phyloP scores from a whole-genome alignment of 2,888 invertebrate species.

The Invenusta paracnida region DNA sequence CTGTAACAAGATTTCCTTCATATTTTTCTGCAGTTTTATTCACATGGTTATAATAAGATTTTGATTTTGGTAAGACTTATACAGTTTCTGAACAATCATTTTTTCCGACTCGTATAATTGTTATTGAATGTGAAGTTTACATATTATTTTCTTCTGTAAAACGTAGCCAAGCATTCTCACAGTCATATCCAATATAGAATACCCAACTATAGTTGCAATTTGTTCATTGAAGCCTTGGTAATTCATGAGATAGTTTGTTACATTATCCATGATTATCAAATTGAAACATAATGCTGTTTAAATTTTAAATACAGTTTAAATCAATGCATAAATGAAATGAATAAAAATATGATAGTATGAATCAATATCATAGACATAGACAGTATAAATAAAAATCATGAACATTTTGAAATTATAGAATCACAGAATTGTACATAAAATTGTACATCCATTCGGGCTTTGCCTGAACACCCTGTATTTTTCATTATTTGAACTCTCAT shows the following conservation, averaged over 20 bases:
- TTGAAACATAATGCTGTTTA: neutral
- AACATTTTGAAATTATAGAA: too few relatives aligned
- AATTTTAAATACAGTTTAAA: neutral
- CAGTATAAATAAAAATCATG: too few relatives aligned
- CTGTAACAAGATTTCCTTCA: neutral
- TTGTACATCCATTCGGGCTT: too few relatives aligned
- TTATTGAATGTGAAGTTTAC: neutral
- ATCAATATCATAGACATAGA: too few relatives aligned
- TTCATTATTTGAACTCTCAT: too few relatives aligned
- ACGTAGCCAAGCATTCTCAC: neutral
- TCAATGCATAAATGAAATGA: too few relatives aligned
- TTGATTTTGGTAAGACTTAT: conserved; percentile 1
- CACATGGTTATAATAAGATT: neutral
- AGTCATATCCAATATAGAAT: neutral
- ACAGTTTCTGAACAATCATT: neutral
- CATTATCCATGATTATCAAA: neutral
- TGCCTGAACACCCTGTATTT: too few relatives aligned
- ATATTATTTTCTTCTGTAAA: neutral
- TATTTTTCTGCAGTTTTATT: neutral
- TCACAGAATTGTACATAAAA: too few relatives aligned
- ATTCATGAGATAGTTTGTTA: neutral
- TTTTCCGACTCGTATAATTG: neutral
- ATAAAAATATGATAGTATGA: too few relatives aligned
- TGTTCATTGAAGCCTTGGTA: neutral
- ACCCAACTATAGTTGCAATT: neutral